A percentile compares a stretch with the other conserved stretches of the same genome.
Conservation (phyloP, 2,888 invertebrate genomes). For the Troides helena region DNA sequence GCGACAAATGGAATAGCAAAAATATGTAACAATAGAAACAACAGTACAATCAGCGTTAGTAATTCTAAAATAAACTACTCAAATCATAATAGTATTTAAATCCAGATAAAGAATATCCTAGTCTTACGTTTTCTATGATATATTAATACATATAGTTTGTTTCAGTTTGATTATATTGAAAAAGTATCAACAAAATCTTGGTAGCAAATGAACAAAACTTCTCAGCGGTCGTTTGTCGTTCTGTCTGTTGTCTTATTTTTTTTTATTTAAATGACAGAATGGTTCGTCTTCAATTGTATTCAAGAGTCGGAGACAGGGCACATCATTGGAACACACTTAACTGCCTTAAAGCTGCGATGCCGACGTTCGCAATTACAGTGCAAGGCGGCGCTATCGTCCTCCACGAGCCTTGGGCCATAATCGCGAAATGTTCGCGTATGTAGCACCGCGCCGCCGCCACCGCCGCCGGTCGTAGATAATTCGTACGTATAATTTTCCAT, state of each 20-base stretch:
- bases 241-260: no score
- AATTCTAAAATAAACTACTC: not conserved
- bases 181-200: no score
- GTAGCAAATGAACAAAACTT: no score
- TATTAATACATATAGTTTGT: no score
- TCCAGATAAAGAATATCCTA: no score
- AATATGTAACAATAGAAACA: not conserved
- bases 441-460: constrained; percentile 48
- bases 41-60: constrained; percentile 51
- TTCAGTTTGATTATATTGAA: no score
- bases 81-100: no score
- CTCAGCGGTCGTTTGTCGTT: no score
- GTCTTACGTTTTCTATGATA: no score
- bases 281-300: constrained; percentile 33
- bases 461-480: constrained; percentile 72
- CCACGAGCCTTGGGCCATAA: constrained; percentile 30
- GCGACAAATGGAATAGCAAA: not conserved
- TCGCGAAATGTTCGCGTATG: constrained; percentile 41
- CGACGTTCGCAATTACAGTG: constrained; percentile 49
- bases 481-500: constrained; percentile 78
- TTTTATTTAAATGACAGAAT: not conserved
- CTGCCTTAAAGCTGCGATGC: constrained; percentile 52
- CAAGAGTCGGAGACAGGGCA: constrained; percentile 30
- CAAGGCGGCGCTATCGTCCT: constrained; percentile 31
- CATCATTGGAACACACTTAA: constrained; percentile 23